Evolutionary conservation across 2,797 vertebrate genomes (phyloP).

Genomic region (Phrynocephalus vlangalii): DNA sequence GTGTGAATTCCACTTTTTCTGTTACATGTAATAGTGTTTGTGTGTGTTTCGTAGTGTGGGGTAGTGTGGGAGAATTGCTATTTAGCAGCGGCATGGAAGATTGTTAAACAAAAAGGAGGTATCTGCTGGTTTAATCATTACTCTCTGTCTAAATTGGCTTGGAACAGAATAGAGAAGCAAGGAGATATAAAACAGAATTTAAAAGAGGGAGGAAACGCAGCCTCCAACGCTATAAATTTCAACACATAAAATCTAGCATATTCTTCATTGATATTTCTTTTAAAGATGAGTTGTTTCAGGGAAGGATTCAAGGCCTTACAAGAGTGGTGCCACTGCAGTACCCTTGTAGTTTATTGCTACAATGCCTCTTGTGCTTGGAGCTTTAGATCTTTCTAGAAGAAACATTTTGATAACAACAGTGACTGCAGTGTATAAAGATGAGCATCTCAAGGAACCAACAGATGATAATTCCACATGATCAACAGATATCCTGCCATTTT

Average conservation of each 20-base stretch:
- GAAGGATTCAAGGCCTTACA: not conserved
- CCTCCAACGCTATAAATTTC: not conserved
- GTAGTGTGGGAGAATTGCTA: not conserved
- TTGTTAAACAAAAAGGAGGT: slow-evolving; percentile 8
- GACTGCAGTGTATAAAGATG: too few species aligned
- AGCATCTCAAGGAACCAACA: not conserved
- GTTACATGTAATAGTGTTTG: not conserved
- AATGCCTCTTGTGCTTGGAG: not conserved
- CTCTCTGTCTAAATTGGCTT: not conserved
- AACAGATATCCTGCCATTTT: not conserved
- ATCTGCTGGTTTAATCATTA: not conserved
- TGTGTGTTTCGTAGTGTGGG: not conserved
- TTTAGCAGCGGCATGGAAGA: not conserved
- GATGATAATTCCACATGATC: not conserved
- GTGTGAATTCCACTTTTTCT: not conserved
- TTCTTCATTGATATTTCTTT: not conserved
- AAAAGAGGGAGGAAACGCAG: not conserved
- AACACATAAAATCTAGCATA: not conserved
- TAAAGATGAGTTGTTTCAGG: not conserved
- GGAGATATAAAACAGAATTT: not conserved
- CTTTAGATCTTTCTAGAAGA: not conserved
- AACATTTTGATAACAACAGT: not conserved
- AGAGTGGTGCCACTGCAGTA: not conserved
- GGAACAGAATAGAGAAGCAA: not conserved
- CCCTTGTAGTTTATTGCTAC: not conserved